These are phyloP conservation scores for Sciurus niger DNA, from an alignment of 2,113 vertebrate genomes.

Conservation along the genomic window DNA sequence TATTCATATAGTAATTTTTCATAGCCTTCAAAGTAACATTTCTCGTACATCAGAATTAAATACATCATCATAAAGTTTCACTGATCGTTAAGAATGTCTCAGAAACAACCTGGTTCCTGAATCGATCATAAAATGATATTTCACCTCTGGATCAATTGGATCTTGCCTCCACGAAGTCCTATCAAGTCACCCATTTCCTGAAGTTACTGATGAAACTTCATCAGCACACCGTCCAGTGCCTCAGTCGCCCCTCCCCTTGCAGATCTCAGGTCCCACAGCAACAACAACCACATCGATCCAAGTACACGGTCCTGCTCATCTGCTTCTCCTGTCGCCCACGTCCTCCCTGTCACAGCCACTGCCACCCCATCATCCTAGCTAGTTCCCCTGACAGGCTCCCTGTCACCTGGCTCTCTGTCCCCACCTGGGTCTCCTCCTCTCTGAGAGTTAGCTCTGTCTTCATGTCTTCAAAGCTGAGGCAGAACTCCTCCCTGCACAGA, in stretches of 20 bases:
- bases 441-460: constrained; percentile 77
- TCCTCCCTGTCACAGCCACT: neutral
- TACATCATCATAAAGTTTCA: constrained; percentile 47
- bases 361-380: neutral
- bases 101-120: constrained; percentile 76
- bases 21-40: neutral
- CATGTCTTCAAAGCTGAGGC: constrained; percentile 79
- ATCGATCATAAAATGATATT: constrained; percentile 82
- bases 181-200: neutral
- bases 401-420: neutral
- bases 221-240: neutral
- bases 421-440: constrained; percentile 76
- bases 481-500: constrained; percentile 77
- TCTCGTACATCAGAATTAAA: constrained; percentile 49
- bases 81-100: constrained; percentile 73
- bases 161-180: neutral
- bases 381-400: neutral
- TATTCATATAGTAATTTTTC: neutral
- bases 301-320: neutral
- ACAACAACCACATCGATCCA: neutral
- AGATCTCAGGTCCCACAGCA: neutral
- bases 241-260: neutral
- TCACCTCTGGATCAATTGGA: constrained; percentile 11
- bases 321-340: neutral
- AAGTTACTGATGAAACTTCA: neutral